These are phyloP conservation scores for Scaptomyza reducta DNA, from an alignment of 2,888 invertebrate species.

Conservation along the genomic window DNA sequence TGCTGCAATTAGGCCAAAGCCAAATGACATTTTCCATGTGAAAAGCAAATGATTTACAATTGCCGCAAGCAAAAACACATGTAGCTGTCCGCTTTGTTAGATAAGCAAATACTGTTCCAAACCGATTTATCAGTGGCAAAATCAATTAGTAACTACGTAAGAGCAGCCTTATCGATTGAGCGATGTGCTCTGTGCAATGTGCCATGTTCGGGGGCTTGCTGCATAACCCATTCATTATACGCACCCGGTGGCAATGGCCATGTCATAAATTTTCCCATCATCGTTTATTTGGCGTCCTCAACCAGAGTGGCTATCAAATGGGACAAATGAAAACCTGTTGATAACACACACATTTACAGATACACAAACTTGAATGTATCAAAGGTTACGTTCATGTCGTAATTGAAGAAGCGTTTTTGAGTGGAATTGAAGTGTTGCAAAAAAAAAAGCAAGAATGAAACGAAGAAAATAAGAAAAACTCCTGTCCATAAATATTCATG, in stretches of 20 bases:
- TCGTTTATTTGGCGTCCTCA: conserved; percentile 66
- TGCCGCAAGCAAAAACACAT: conserved; percentile 54
- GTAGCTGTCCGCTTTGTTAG: conserved; percentile 43
- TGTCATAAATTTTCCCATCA: conserved; percentile 81
- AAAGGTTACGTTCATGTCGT: conserved; percentile 54
- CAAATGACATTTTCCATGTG: conserved; percentile 55
- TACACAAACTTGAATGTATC: conserved; percentile 13
- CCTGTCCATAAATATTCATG: conserved; percentile 77
- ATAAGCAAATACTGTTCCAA: conserved; percentile 49
- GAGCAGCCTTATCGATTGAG: conserved; percentile 54
- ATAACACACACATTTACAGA: conserved; percentile 43
- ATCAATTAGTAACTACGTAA: conserved; percentile 76
- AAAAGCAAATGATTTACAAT: conserved; percentile 70
- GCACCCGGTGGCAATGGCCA: conserved; percentile 64
- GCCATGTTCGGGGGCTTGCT: conserved; percentile 17
- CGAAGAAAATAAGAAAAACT: conserved; percentile 28
- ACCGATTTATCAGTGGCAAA: conserved; percentile 73
- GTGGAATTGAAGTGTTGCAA: conserved; percentile 44
- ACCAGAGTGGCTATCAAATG: conserved; percentile 66
- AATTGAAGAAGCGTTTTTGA: conserved; percentile 64
- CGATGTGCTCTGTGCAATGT: conserved; percentile 20
- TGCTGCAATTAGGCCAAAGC: conserved; percentile 58
- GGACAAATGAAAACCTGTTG: conserved; percentile 77
- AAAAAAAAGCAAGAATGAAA: conserved; percentile 16
- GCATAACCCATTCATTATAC: conserved; percentile 76